Evolutionary conservation across 2,113 vertebrate species (phyloP).

Genomic region (Leptobrachium ailaonicum): DNA sequence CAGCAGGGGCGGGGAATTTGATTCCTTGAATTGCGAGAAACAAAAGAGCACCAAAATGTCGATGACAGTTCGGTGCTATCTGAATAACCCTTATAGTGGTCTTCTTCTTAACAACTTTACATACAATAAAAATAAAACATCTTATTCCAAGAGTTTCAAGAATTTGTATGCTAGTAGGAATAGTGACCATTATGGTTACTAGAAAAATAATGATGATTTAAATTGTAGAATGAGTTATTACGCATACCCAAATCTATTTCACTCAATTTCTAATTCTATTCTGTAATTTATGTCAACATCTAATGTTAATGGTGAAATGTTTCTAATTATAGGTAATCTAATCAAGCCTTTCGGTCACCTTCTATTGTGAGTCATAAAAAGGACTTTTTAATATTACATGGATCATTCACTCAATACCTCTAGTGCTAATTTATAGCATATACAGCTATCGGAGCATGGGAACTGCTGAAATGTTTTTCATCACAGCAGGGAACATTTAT

Average conservation of each 20-base stretch:
- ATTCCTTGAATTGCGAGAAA: too few relatives aligned
- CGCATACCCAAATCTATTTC: slow-evolving; percentile 66
- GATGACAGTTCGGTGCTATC: too few relatives aligned
- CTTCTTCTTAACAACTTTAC: too few relatives aligned
- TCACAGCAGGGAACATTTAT: slow-evolving; percentile 73
- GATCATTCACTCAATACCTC: slow-evolving; percentile 82
- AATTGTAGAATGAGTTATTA: slow-evolving; percentile 55
- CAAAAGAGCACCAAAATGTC: too few relatives aligned
- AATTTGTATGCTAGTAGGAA: too few relatives aligned
- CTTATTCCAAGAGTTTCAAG: too few relatives aligned
- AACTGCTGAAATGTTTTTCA: slow-evolving; percentile 83
- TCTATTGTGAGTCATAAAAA: slow-evolving; percentile 79
- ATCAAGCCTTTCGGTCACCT: slow-evolving; percentile 77
- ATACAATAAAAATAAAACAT: too few relatives aligned
- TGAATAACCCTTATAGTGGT: too few relatives aligned
- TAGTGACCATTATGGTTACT: too few relatives aligned
- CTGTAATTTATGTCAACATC: slow-evolving; percentile 70
- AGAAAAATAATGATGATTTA: too few relatives aligned
- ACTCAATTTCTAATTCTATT: slow-evolving; percentile 71
- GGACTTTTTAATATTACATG: slow-evolving; percentile 80
- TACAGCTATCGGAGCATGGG: slow-evolving; percentile 79
- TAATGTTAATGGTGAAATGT: slow-evolving; percentile 70
- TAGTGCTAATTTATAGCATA: slow-evolving; percentile 86
- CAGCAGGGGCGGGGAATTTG: too few relatives aligned
- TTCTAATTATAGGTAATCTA: slow-evolving; percentile 73